Conservation (phyloP, 1,140 invertebrate genomes). For the Camponotus pennsylvanicus region DNA sequence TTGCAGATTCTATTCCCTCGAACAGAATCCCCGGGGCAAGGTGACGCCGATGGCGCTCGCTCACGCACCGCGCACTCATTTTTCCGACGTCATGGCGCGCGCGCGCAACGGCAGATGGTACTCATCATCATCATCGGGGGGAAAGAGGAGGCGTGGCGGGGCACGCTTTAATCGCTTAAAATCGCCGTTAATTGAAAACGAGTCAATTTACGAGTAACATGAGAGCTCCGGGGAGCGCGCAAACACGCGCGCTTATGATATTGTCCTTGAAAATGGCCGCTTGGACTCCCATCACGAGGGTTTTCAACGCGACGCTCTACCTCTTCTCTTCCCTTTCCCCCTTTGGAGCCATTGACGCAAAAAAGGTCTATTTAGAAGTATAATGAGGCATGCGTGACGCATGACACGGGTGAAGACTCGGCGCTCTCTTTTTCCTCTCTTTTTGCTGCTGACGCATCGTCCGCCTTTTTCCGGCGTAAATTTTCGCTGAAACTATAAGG, state of each 20-base stretch:
- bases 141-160: constrained; percentile 57
- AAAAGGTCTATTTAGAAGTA: constrained; percentile 57
- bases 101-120: constrained; percentile 67
- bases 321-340: too few relatives aligned
- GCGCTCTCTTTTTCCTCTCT: neutral
- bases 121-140: constrained; percentile 62
- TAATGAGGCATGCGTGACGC: constrained; percentile 60
- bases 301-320: neutral
- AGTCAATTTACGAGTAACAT: constrained; percentile 71
- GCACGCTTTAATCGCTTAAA: constrained; percentile 68
- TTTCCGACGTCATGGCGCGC: constrained; percentile 65
- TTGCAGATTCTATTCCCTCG: neutral
- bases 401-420: constrained; percentile 42
- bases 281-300: constrained; percentile 3
- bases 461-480: constrained; percentile 47
- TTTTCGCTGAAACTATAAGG: neutral
- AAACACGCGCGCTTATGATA: constrained; percentile 51
- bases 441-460: constrained; percentile 57
- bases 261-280: constrained; percentile 54
- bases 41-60: constrained; percentile 16
- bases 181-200: constrained; percentile 74
- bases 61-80: constrained; percentile 25
- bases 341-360: too few relatives aligned
- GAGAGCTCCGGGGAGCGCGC: constrained; percentile 31
- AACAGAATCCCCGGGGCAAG: neutral